Conservation (phyloP, 2,113 vertebrate species). For the Passer domesticus region DNA sequence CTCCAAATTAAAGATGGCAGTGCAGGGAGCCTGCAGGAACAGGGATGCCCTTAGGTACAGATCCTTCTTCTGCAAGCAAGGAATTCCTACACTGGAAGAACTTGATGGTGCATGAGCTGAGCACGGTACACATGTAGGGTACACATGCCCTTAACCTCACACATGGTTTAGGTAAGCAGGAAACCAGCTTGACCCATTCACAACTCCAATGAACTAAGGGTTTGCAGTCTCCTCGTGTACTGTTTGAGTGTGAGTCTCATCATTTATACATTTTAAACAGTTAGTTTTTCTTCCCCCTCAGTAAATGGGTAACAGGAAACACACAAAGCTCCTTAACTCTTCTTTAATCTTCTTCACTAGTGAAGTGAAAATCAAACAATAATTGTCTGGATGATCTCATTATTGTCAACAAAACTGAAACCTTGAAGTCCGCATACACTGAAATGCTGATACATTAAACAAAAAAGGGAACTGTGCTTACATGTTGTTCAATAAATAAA, state of each 20-base stretch:
- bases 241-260: neutral
- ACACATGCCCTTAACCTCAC: neutral
- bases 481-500: constrained; percentile 78
- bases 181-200: constrained; percentile 5
- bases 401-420: constrained; percentile 78
- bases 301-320: constrained; percentile 76
- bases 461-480: constrained; percentile 70
- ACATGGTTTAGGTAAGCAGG: neutral
- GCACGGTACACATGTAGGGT: accelerated
- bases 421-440: constrained; percentile 72
- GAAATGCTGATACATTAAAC: constrained; percentile 72
- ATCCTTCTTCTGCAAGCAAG: neutral
- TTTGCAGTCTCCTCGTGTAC: neutral
- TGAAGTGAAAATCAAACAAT: constrained; percentile 75
- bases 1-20: neutral
- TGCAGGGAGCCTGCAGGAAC: neutral
- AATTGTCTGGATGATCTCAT: constrained; percentile 81
- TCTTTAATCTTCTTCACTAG: constrained; percentile 78
- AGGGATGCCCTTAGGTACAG: neutral
- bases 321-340: constrained; percentile 75
- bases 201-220: neutral
- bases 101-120: neutral
- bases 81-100: neutral
- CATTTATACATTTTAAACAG: constrained; percentile 57
- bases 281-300: constrained; percentile 4